Conservation (phyloP, 2,113 vertebrate species). For the Fukomys damarensis region DNA sequence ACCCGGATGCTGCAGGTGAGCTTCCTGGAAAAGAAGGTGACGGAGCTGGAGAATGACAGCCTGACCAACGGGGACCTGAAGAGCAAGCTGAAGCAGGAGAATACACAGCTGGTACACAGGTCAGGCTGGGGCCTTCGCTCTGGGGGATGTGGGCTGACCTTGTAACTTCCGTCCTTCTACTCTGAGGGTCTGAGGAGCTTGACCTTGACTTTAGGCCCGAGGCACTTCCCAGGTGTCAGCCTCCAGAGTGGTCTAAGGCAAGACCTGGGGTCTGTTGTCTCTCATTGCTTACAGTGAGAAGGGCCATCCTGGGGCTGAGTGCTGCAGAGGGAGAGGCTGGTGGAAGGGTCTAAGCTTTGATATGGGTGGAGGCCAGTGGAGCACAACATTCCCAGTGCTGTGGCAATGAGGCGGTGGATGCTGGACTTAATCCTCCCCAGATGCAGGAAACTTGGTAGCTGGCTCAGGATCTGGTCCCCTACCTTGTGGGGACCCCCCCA, state of each 20-base stretch:
- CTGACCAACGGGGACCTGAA: constrained; percentile 93
- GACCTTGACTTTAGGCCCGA: background rate
- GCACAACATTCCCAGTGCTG: accelerated
- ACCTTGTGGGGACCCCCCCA: background rate
- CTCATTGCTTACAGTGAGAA: background rate
- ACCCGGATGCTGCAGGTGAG: constrained; percentile 88
- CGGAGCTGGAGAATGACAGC: constrained; percentile 95
- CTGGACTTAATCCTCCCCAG: background rate
- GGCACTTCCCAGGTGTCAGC: background rate
- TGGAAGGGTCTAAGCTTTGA: background rate
- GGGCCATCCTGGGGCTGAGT: background rate
- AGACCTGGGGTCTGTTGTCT: background rate
- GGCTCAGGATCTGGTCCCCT: background rate
- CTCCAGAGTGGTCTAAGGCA: background rate
- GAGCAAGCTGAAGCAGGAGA: constrained; percentile 96
- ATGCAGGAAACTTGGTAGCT: background rate
- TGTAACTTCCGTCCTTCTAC: background rate
- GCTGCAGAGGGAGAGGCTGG: background rate
- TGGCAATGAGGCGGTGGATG: accelerated
- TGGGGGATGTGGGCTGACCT: background rate
- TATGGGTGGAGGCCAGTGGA: background rate
- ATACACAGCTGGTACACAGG: constrained; percentile 97
- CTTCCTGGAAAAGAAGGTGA: constrained; percentile 96
- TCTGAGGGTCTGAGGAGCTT: background rate
- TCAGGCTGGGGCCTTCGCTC: constrained; percentile 55